These are phyloP conservation scores for Dinomys branickii DNA, from an alignment of 2,113 vertebrate genomes.

Conservation along the genomic window DNA sequence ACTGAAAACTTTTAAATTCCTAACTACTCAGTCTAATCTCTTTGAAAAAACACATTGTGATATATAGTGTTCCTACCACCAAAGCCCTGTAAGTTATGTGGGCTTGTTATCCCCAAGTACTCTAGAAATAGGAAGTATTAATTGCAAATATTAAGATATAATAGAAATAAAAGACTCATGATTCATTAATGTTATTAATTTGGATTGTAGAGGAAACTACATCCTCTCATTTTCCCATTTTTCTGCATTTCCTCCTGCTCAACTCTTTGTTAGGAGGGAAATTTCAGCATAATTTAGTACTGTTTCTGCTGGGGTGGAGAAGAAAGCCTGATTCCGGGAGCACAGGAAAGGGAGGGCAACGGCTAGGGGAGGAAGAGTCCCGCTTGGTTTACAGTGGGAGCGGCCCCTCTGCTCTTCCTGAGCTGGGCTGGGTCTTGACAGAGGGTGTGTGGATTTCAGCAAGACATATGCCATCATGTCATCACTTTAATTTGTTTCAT, in stretches of 20 bases:
- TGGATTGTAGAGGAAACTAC: background rate
- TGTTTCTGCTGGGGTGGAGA: background rate
- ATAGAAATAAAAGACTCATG: slow-evolving; percentile 56
- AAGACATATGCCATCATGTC: background rate
- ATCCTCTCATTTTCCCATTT: background rate
- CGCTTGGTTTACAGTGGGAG: background rate
- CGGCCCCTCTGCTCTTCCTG: background rate
- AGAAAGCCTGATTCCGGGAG: background rate
- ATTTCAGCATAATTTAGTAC: background rate
- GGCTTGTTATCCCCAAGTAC: background rate
- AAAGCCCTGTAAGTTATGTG: slow-evolving; percentile 34
- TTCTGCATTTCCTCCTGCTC: background rate
- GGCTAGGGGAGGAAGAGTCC: background rate
- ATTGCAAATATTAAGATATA: slow-evolving; percentile 49
- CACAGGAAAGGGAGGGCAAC: background rate
- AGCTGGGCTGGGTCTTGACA: background rate
- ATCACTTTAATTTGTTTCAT: background rate
- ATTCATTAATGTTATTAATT: slow-evolving; percentile 61
- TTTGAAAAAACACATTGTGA: slow-evolving; percentile 48
- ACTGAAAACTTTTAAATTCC: slow-evolving; percentile 53
- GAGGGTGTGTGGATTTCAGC: background rate
- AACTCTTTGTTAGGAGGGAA: background rate
- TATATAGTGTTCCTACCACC: background rate
- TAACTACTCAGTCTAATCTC: slow-evolving; percentile 3
- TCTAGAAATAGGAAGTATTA: slow-evolving; percentile 56